Conservation (phyloP, 2,797 vertebrate species). For the Malurus leucopterus region DNA sequence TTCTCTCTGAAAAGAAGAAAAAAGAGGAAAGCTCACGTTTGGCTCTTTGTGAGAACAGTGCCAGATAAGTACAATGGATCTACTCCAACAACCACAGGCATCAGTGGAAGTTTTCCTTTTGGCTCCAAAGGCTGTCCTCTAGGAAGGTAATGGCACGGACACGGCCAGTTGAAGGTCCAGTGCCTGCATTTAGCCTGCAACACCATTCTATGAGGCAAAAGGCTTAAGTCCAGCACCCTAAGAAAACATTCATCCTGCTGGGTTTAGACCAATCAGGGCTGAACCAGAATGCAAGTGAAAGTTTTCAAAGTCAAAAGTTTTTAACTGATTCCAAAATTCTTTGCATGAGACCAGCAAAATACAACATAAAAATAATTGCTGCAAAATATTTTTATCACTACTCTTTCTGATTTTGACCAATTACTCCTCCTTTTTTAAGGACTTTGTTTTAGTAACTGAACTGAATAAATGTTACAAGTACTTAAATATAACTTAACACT, state of each 20-base stretch:
- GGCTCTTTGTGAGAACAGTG: accelerated
- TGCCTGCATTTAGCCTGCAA: neutral
- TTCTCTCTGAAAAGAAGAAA: neutral
- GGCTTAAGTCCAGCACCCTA: neutral
- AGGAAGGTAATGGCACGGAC: neutral
- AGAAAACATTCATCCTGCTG: neutral
- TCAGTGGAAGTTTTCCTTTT: neutral
- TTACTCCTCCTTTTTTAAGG: neutral
- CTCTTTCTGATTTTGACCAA: neutral
- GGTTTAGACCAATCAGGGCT: neutral
- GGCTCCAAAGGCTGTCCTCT: neutral
- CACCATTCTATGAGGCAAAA: neutral
- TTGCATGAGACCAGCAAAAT: neutral
- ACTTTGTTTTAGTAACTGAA: neutral
- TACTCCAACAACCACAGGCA: neutral
- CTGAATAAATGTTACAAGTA: neutral
- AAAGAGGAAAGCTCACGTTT: neutral
- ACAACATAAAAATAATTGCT: neutral
- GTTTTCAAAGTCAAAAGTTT: neutral
- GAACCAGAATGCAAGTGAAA: neutral
- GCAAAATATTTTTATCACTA: neutral
- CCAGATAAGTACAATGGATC: neutral
- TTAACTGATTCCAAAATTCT: neutral
- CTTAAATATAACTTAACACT: neutral
- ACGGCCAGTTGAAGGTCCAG: neutral